These are phyloP conservation scores for Cataglyphis hispanica DNA, from an alignment of 1,140 invertebrate genomes.

Conservation along the genomic window DNA sequence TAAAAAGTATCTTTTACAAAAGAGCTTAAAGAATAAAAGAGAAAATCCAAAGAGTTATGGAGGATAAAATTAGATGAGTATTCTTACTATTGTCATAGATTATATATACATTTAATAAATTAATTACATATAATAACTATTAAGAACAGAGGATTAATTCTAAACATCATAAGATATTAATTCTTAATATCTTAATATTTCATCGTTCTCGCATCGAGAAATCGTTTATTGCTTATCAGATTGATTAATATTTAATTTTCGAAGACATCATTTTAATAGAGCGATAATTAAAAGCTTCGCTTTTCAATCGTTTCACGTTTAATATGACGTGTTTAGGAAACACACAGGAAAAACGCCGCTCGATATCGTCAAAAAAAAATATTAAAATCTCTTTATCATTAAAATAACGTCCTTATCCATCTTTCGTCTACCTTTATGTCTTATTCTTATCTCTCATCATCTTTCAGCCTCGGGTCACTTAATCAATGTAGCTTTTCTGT, in stretches of 20 bases:
- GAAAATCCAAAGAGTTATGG: conserved; percentile 1
- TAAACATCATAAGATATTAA: neutral
- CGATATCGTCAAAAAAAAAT: neutral
- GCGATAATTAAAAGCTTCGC: neutral
- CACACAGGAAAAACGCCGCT: neutral
- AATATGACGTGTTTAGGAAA: neutral
- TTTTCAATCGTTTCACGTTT: neutral
- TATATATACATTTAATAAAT: conserved; percentile 1
- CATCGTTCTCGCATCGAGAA: neutral
- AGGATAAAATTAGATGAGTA: neutral
- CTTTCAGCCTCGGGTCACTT: neutral
- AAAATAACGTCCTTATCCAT: neutral
- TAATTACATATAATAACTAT: conserved; percentile 4
- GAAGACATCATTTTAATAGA: conserved; percentile 15
- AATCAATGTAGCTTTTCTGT: conserved; percentile 60
- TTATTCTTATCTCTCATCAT: neutral
- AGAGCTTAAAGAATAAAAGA: neutral
- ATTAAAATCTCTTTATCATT: neutral
- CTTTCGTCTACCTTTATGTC: neutral
- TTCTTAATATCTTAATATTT: neutral
- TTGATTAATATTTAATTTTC: neutral
- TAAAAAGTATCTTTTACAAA: neutral
- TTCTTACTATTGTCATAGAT: neutral
- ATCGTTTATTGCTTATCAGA: conserved; percentile 34
- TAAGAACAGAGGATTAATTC: neutral